Conservation (phyloP, 2,113 vertebrate species). For the Xenopus tropicalis region DNA sequence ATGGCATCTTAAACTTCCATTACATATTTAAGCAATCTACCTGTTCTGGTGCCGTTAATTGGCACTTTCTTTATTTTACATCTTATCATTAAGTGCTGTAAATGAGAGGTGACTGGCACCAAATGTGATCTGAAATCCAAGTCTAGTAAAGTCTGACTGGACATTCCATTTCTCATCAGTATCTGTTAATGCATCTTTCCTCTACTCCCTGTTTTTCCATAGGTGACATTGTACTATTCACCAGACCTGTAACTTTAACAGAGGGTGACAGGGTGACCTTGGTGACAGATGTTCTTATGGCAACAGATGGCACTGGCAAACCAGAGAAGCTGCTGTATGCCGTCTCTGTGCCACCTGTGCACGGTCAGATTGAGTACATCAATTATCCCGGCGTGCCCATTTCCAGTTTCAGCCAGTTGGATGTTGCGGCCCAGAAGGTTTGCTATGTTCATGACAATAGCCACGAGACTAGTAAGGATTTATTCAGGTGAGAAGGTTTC, state of each 20-base stretch:
- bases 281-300: slow-evolving; percentile 88
- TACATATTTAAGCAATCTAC: background rate
- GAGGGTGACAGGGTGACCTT: slow-evolving; percentile 90
- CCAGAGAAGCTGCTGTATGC: slow-evolving; percentile 85
- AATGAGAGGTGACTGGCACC: background rate
- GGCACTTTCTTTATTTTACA: slow-evolving; percentile 7
- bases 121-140: background rate
- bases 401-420: slow-evolving; percentile 80
- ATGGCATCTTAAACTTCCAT: too few species aligned
- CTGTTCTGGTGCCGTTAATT: background rate
- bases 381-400: slow-evolving; percentile 75
- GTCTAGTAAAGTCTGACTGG: background rate
- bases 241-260: slow-evolving; percentile 79
- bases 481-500: slow-evolving; percentile 73
- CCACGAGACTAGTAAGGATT: slow-evolving; percentile 61
- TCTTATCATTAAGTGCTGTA: background rate
- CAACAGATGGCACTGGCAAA: slow-evolving; percentile 79
- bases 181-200: background rate
- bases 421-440: slow-evolving; percentile 80
- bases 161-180: background rate
- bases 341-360: slow-evolving; percentile 75
- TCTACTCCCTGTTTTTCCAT: slow-evolving; percentile 47
- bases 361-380: slow-evolving; percentile 83
- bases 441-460: slow-evolving; percentile 79
- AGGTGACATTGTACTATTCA: slow-evolving; percentile 82